Evolutionary conservation across 2,797 vertebrate genomes (phyloP).

Genomic region (Corythornis leucogaster): DNA sequence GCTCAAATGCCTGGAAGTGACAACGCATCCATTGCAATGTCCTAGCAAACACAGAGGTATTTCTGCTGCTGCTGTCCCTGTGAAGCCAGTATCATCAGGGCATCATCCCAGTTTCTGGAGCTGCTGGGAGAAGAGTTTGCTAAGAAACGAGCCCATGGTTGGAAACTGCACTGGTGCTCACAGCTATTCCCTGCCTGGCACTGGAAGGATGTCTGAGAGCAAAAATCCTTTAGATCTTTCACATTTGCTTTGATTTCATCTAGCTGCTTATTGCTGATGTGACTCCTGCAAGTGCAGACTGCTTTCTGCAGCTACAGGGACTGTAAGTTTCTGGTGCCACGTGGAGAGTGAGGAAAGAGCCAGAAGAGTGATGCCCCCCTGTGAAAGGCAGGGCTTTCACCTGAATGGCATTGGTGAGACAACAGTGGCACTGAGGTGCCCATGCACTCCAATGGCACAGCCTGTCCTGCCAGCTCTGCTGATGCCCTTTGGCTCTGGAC

Average conservation of each 20-base stretch:
- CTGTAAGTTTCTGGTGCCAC: not conserved
- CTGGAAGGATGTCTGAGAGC: not conserved
- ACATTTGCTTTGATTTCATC: not conserved
- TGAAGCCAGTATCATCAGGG: not conserved
- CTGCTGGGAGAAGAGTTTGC: not conserved
- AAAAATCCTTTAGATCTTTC: not conserved
- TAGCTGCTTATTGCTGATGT: not conserved
- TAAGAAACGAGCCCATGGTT: not conserved
- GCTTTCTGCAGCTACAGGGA: not conserved
- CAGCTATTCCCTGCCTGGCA: not conserved
- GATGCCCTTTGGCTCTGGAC: not conserved
- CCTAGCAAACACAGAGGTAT: not conserved
- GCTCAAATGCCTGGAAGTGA: not conserved
- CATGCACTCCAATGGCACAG: not conserved
- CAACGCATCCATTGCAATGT: not conserved
- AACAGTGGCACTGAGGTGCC: not conserved
- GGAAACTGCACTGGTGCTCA: not conserved
- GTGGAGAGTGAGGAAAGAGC: not conserved
- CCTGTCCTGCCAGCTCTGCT: not conserved
- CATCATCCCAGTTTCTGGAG: not conserved
- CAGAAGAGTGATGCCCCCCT: not conserved
- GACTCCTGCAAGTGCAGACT: not conserved
- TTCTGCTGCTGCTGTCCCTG: not conserved
- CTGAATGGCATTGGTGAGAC: no score
- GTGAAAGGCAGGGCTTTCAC: not conserved